Evolutionary conservation across 2,888 invertebrate genomes (phyloP).

Genomic region (Oegoconia quadripuncta): DNA sequence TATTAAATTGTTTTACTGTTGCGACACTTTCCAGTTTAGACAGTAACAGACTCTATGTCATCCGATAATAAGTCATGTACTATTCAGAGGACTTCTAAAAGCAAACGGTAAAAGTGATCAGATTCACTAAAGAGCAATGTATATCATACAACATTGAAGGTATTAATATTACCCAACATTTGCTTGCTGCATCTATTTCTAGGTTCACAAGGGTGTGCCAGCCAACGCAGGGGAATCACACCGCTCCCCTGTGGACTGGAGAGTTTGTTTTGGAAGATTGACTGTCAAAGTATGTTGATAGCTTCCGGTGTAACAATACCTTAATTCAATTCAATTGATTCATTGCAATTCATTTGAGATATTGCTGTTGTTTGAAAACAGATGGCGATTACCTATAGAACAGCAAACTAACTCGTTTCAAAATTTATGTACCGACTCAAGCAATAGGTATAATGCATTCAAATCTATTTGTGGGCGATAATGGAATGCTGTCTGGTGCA

Average conservation of each 20-base stretch:
- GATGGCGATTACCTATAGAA: background rate
- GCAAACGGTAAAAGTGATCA: background rate
- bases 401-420: background rate
- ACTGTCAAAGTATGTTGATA: too few relatives aligned
- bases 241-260: too few relatives aligned
- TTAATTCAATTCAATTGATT: too few relatives aligned
- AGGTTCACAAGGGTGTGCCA: conserved; percentile 27
- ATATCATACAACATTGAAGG: conserved; percentile 1
- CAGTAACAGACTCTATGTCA: too few relatives aligned
- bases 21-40: too few relatives aligned
- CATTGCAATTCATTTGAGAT: too few relatives aligned
- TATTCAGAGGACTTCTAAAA: background rate
- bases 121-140: background rate
- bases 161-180: background rate
- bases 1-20: too few relatives aligned
- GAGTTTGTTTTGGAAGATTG: too few relatives aligned
- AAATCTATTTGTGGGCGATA: conserved; percentile 22
- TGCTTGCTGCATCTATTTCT: conserved; percentile 29
- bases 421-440: background rate
- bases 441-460: conserved; percentile 21
- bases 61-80: too few relatives aligned
- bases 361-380: too few relatives aligned
- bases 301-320: too few relatives aligned
- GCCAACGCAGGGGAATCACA: conserved; percentile 20
- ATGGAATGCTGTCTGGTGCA: conserved; percentile 29